These are phyloP conservation scores for Halcyon chelicuti DNA, from an alignment of 2,797 vertebrate genomes.

Conservation along the genomic window DNA sequence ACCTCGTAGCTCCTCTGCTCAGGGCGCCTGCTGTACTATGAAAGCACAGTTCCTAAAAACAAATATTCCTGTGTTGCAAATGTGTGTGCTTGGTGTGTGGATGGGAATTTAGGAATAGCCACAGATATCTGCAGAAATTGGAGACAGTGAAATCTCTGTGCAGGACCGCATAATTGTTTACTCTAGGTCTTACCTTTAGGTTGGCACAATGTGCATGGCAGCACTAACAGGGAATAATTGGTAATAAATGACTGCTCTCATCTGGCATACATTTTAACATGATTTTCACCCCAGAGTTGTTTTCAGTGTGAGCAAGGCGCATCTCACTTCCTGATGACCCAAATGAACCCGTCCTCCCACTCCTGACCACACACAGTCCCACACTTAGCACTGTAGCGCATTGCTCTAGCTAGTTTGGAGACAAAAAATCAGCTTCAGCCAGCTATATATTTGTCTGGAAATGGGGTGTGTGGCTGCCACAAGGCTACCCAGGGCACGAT, in stretches of 20 bases:
- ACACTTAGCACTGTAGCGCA: background rate
- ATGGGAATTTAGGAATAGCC: constrained; percentile 32
- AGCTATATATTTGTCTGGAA: background rate
- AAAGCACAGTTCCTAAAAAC: constrained; percentile 54
- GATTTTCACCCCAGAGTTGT: constrained; percentile 11
- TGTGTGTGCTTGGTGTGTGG: constrained; percentile 24
- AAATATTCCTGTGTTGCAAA: constrained; percentile 63
- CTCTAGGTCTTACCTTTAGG: constrained; percentile 39
- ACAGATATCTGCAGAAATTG: constrained; percentile 48
- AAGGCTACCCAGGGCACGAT: background rate
- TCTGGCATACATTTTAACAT: background rate
- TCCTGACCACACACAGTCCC: constrained; percentile 4
- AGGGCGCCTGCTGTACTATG: constrained; percentile 5
- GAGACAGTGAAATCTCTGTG: constrained; percentile 53
- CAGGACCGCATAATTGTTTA: constrained; percentile 14
- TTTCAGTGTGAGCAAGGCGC: constrained; percentile 24
- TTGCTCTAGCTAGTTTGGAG: background rate
- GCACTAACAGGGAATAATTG: constrained; percentile 11
- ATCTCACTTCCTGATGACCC: background rate
- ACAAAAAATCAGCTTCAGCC: background rate
- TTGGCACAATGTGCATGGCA: constrained; percentile 1
- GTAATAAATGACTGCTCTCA: constrained; percentile 12
- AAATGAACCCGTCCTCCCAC: constrained; percentile 20
- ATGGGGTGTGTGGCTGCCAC: background rate
- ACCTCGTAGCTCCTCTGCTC: background rate